Evolutionary conservation across 2,113 vertebrate species (phyloP).

Genomic region (Carassius gibelio): DNA sequence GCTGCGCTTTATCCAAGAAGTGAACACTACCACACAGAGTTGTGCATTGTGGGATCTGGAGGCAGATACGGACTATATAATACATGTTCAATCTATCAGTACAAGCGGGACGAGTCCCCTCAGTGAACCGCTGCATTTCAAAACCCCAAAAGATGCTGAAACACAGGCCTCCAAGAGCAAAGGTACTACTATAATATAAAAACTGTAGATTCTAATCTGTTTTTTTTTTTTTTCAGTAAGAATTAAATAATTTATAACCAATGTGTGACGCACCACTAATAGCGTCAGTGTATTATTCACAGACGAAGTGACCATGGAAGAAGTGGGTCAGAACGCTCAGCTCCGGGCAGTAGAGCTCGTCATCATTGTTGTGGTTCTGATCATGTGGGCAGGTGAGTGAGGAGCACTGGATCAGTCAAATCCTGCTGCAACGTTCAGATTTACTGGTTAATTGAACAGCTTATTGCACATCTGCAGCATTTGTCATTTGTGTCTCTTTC

Average conservation of each 20-base stretch:
- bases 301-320: slow-evolving; percentile 97
- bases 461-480: too few species aligned
- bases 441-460: too few species aligned
- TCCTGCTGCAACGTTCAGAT: too few species aligned
- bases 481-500: too few species aligned
- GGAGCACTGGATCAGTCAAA: too few species aligned
- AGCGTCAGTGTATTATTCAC: slow-evolving; percentile 25
- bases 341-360: slow-evolving; percentile 89
- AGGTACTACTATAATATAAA: slow-evolving; percentile 70
- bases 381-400: slow-evolving; percentile 93
- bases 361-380: slow-evolving; percentile 93
- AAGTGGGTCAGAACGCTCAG: slow-evolving; percentile 85
- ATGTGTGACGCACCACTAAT: slow-evolving; percentile 26
- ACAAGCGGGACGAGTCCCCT: slow-evolving; percentile 88
- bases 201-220: too few species aligned
- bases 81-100: slow-evolving; percentile 94
- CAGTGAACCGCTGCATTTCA: slow-evolving; percentile 90
- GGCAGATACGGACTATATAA: slow-evolving; percentile 95
- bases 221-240: background rate
- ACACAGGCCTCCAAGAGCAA: slow-evolving; percentile 90
- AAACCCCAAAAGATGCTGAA: slow-evolving; percentile 89
- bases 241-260: slow-evolving; percentile 6
- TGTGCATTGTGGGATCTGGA: slow-evolving; percentile 97
- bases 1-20: slow-evolving; percentile 98
- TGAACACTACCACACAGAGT: slow-evolving; percentile 95